Conservation (phyloP, 1,140 invertebrate genomes). For the Temnothorax curvispinosus region DNA sequence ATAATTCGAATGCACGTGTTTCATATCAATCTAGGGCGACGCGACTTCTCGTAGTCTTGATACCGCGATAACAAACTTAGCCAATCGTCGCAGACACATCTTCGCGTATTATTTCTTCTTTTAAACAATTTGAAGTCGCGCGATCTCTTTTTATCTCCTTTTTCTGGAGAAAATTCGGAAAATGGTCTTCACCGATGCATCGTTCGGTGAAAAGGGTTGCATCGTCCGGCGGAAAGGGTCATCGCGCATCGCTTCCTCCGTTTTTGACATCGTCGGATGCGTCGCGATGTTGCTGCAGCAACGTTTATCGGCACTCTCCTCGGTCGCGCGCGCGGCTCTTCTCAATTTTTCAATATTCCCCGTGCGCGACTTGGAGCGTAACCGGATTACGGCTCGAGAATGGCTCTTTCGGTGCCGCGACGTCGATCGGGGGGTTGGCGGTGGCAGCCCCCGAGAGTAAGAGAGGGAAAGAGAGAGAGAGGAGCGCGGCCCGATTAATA, state of each 20-base stretch:
- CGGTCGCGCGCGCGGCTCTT: constrained; percentile 58
- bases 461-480: constrained; percentile 53
- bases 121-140: neutral
- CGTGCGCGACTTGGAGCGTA: constrained; percentile 74
- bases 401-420: constrained; percentile 75
- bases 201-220: neutral
- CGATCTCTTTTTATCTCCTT: neutral
- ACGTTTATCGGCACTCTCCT: constrained; percentile 30
- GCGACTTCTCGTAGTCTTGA: neutral
- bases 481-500: constrained; percentile 76
- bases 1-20: neutral
- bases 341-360: constrained; percentile 81
- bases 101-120: neutral
- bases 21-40: neutral
- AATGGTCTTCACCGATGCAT: neutral
- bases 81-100: neutral
- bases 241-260: neutral
- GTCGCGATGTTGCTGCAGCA: constrained; percentile 20
- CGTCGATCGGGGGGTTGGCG: constrained; percentile 63
- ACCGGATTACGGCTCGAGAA: constrained; percentile 78
- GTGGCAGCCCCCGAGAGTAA: constrained; percentile 55
- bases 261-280: constrained; percentile 18
- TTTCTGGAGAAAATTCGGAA: neutral
- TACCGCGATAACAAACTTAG: neutral
- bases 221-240: neutral